These are phyloP conservation scores for Astropecten irregularis DNA, from an alignment of 53 echinoderm and acorn worm genomes.

Conservation along the genomic window DNA sequence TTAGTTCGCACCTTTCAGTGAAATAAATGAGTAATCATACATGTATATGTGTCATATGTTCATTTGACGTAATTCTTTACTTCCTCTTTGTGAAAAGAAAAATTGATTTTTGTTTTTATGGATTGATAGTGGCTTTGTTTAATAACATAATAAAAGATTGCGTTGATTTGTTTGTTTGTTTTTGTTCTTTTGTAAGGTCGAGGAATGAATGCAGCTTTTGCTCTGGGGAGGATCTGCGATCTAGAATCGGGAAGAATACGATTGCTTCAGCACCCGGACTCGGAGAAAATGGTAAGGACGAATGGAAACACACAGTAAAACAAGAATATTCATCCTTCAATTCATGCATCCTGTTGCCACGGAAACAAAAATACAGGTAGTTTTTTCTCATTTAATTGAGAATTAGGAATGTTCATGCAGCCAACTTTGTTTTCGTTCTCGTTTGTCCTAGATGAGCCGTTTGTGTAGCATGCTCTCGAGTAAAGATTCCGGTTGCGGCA, in stretches of 20 bases:
- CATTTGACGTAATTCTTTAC: too few relatives aligned
- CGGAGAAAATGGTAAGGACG: conserved; percentile 82
- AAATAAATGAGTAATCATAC: too few relatives aligned
- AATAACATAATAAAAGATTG: too few relatives aligned
- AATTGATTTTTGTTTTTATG: too few relatives aligned
- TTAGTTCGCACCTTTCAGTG: too few relatives aligned
- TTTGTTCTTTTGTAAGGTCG: conserved; percentile 53
- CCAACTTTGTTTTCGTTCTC: not conserved
- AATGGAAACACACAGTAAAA: not conserved
- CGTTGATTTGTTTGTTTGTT: not conserved
- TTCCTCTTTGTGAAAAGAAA: too few relatives aligned
- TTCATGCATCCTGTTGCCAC: too few relatives aligned
- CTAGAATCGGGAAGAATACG: conserved; percentile 72
- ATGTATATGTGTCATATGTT: too few relatives aligned
- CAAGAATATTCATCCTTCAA: not conserved
- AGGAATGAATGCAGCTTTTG: conserved; percentile 99
- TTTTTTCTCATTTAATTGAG: too few relatives aligned
- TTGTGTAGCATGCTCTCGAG: conserved; percentile 88
- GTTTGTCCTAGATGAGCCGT: conserved; percentile 62
- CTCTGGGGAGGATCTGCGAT: conserved; percentile 94
- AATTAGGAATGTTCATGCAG: not conserved
- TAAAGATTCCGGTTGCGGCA: conserved; percentile 91
- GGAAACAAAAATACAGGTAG: too few relatives aligned
- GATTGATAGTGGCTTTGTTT: too few relatives aligned
- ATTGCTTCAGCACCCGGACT: conserved; percentile 77